Conservation (phyloP, 2,797 vertebrate species). For the Gymnoscopelus braueri region DNA sequence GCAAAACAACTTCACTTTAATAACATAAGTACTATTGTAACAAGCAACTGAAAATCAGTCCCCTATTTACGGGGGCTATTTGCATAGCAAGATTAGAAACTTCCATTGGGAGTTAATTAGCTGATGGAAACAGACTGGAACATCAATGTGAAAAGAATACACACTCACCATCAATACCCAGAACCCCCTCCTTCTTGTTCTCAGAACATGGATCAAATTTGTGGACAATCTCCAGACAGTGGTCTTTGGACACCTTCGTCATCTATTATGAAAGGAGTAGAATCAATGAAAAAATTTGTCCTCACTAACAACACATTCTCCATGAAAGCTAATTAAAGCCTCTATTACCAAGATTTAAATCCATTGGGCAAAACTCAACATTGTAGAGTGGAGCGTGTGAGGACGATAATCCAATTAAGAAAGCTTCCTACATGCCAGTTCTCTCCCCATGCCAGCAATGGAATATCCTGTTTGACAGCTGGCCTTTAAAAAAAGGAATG, state of each 20-base stretch:
- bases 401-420: background rate
- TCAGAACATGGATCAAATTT: constrained; percentile 96
- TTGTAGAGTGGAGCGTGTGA: background rate
- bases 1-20: too few relatives aligned
- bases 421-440: constrained; percentile 8
- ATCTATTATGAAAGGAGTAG: constrained; percentile 79
- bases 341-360: background rate
- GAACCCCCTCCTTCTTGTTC: constrained; percentile 87
- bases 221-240: constrained; percentile 89
- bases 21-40: too few relatives aligned
- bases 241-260: constrained; percentile 88
- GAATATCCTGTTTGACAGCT: constrained; percentile 26
- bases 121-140: background rate
- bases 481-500: constrained; percentile 52
- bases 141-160: background rate
- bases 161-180: constrained; percentile 94
- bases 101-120: too few relatives aligned
- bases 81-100: too few relatives aligned
- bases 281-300: constrained; percentile 4
- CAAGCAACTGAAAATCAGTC: too few relatives aligned
- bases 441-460: constrained; percentile 15
- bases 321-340: constrained; percentile 9
- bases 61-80: too few relatives aligned
- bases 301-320: background rate
- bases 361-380: background rate